A percentile compares a stretch with the other conserved stretches of the same genome.
Conservation (phyloP, 2,797 vertebrate species). For the Nyctalus aviator region DNA sequence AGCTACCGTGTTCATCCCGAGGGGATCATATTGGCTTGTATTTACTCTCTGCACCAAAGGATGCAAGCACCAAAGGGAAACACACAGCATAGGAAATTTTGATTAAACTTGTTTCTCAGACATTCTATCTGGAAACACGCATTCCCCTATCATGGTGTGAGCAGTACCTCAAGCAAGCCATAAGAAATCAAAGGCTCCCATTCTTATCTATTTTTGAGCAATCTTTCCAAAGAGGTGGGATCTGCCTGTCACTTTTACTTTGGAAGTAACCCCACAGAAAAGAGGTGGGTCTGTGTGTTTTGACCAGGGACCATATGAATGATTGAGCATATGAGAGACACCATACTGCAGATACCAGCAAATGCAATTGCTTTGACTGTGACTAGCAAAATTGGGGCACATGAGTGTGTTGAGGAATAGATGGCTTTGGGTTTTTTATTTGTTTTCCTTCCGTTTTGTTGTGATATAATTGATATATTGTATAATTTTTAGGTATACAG, state of each 20-base stretch:
- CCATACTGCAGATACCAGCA: slow-evolving; percentile 29
- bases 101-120: slow-evolving; percentile 77
- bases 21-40: slow-evolving; percentile 55
- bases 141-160: slow-evolving; percentile 46
- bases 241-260: slow-evolving; percentile 56
- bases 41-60: slow-evolving; percentile 46
- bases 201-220: slow-evolving; percentile 68
- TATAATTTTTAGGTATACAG: neutral
- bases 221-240: slow-evolving; percentile 62
- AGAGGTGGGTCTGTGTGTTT: slow-evolving; percentile 53
- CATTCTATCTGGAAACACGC: slow-evolving; percentile 58
- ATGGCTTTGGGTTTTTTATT: neutral
- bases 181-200: slow-evolving; percentile 67
- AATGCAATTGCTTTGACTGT: slow-evolving; percentile 52
- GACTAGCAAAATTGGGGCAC: slow-evolving; percentile 44
- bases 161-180: neutral
- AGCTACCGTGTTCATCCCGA: neutral
- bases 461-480: neutral
- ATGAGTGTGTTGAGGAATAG: neutral
- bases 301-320: slow-evolving; percentile 6
- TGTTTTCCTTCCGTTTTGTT: neutral
- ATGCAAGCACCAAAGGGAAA: slow-evolving; percentile 54
- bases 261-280: slow-evolving; percentile 54
- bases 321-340: neutral
- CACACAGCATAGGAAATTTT: slow-evolving; percentile 65